A percentile compares a stretch with the other conserved stretches of the same genome.
Conservation (phyloP, 1,140 invertebrate species). For the Paracyclopina nana region DNA sequence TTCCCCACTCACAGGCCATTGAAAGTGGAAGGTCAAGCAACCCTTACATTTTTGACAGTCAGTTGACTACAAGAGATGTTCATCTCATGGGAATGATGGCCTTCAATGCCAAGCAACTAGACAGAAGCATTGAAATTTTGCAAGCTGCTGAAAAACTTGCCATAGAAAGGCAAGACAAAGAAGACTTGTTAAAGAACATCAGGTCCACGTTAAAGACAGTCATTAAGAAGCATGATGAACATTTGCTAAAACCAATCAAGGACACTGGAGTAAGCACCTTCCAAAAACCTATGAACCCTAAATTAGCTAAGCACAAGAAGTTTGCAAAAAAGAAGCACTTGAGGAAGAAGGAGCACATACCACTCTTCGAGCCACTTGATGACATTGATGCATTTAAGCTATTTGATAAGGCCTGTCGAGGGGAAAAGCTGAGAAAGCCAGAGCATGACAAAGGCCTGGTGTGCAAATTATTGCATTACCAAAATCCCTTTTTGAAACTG, state of each 20-base stretch:
- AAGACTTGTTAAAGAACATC: not conserved
- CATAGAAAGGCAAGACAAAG: conserved; percentile 17
- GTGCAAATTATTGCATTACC: conserved; percentile 4
- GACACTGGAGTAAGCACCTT: not conserved
- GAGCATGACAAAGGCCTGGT: not conserved
- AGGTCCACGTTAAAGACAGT: too few relatives aligned
- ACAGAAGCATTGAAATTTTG: conserved; percentile 21
- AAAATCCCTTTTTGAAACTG: conserved; percentile 27
- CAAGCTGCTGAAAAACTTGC: conserved; percentile 26
- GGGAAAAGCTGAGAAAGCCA: conserved; percentile 1
- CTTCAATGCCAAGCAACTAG: conserved; percentile 24
- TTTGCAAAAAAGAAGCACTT: conserved; percentile 17
- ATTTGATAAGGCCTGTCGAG: conserved; percentile 5
- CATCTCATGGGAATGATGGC: conserved; percentile 28
- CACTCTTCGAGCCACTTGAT: not conserved
- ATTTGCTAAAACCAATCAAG: too few relatives aligned
- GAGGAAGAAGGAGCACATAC: conserved; percentile 18
- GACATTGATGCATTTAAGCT: not conserved
- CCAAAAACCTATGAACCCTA: conserved; percentile 23
- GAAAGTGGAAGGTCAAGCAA: too few relatives aligned
- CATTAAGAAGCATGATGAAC: conserved; percentile 1
- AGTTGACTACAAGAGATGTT: conserved; percentile 25
- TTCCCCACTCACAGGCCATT: not conserved
- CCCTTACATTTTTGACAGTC: too few relatives aligned
- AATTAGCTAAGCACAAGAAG: conserved; percentile 22